Conservation (phyloP, 2,797 vertebrate species). For the Xenops minutus region DNA sequence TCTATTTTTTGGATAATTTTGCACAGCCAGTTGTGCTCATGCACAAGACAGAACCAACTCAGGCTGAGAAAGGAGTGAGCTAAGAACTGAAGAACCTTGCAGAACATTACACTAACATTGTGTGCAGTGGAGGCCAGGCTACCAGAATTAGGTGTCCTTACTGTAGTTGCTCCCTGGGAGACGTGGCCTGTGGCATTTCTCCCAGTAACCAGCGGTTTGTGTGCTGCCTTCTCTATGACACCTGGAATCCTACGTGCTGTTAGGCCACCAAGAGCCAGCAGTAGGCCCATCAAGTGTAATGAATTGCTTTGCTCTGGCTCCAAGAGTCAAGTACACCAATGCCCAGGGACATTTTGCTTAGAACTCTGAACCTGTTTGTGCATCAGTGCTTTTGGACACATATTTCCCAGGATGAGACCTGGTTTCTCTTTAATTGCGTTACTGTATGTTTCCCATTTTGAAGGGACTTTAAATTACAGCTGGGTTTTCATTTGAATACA, state of each 20-base stretch:
- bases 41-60: conserved; percentile 43
- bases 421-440: conserved; percentile 58
- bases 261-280: conserved; percentile 1
- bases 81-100: conserved; percentile 55
- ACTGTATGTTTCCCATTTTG: conserved; percentile 61
- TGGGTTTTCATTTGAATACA: conserved; percentile 59
- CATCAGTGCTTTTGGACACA: conserved; percentile 54
- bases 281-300: conserved; percentile 57
- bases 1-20: conserved; percentile 67
- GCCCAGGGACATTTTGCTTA: conserved; percentile 50
- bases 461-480: conserved; percentile 59
- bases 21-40: conserved; percentile 27
- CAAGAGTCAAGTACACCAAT: conserved; percentile 65
- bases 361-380: conserved; percentile 66
- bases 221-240: conserved; percentile 36
- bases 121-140: conserved; percentile 35
- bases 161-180: conserved; percentile 11
- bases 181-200: not conserved
- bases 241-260: conserved; percentile 36
- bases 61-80: conserved; percentile 66
- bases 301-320: conserved; percentile 69
- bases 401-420: conserved; percentile 31
- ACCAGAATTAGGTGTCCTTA: conserved; percentile 35
- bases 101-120: conserved; percentile 11
- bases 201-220: conserved; percentile 28